These are phyloP conservation scores for Charaxes varanes DNA, from an alignment of 1,140 invertebrate species.

Conservation along the genomic window DNA sequence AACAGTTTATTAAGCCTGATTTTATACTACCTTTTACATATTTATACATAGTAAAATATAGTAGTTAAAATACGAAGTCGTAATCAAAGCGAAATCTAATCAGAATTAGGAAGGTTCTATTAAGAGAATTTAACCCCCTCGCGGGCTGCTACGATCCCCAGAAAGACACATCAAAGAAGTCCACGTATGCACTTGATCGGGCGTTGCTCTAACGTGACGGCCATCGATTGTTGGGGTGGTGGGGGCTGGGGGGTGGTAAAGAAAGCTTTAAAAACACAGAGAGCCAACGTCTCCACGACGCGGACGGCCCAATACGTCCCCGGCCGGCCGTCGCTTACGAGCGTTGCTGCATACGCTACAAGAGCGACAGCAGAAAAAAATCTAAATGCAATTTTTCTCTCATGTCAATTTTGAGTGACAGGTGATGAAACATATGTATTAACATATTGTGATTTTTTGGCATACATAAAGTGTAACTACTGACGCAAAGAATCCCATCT, in stretches of 20 bases:
- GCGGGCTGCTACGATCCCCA: not conserved
- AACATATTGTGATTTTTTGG: too few species aligned
- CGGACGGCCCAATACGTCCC: slow-evolving; percentile 64
- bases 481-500: too few species aligned
- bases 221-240: slow-evolving; percentile 48
- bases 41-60: too few species aligned
- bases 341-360: slow-evolving; percentile 36
- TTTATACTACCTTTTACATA: too few species aligned
- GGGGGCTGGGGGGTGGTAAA: slow-evolving; percentile 28
- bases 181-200: slow-evolving; percentile 56
- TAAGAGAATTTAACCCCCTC: slow-evolving; percentile 1
- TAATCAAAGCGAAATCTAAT: too few species aligned
- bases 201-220: slow-evolving; percentile 48
- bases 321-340: slow-evolving; percentile 59
- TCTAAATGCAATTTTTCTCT: too few species aligned
- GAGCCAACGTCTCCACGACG: slow-evolving; percentile 54
- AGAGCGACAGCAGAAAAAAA: slow-evolving; percentile 33
- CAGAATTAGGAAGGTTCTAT: too few species aligned
- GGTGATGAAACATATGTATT: too few species aligned
- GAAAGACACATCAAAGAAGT: slow-evolving; percentile 52
- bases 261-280: slow-evolving; percentile 61
- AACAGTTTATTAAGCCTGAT: too few species aligned
- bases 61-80: too few species aligned
- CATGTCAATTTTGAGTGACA: too few species aligned
- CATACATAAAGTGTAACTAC: too few species aligned